phyloP scores from a whole-genome alignment of 1,140 invertebrate species.

The Aleiodes sp. region DNA sequence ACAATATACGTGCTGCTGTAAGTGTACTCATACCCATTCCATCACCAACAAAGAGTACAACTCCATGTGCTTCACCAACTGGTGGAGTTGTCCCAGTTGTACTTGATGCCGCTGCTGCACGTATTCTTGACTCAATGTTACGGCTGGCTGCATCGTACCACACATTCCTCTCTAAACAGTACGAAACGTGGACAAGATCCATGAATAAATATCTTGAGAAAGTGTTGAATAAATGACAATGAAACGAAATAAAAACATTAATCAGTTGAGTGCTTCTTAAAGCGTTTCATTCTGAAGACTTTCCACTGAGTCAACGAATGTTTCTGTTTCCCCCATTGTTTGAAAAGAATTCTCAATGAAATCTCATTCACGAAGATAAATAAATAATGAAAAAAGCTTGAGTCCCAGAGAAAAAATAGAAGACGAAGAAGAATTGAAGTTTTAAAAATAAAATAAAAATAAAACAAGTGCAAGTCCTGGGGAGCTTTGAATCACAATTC shows the following conservation, averaged over 20 bases:
- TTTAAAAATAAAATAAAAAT: too few species aligned
- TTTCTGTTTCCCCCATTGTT: too few species aligned
- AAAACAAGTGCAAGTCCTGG: neutral
- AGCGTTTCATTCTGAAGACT: too few species aligned
- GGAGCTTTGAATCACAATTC: conserved; percentile 16
- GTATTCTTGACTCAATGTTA: conserved; percentile 50
- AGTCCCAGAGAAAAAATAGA: too few species aligned
- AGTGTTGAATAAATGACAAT: neutral
- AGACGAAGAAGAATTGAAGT: too few species aligned
- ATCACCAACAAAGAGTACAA: conserved; percentile 84
- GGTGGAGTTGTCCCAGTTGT: conserved; percentile 43
- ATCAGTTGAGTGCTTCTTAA: too few species aligned
- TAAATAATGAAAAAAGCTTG: too few species aligned
- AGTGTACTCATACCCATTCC: conserved; percentile 83
- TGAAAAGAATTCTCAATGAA: too few species aligned
- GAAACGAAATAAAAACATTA: too few species aligned
- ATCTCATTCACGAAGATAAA: too few species aligned
- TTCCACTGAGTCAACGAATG: too few species aligned
- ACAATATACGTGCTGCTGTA: conserved; percentile 77
- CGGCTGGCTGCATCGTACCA: conserved; percentile 53
- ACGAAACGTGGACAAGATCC: conserved; percentile 1
- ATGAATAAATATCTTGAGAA: conserved; percentile 19
- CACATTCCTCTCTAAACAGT: conserved; percentile 46
- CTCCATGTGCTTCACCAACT: conserved; percentile 51
- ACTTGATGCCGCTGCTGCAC: conserved; percentile 43